Base-by-base conservation (phyloP, 1,140 invertebrate species). In the Chrysomallon squamiferum region DNA sequence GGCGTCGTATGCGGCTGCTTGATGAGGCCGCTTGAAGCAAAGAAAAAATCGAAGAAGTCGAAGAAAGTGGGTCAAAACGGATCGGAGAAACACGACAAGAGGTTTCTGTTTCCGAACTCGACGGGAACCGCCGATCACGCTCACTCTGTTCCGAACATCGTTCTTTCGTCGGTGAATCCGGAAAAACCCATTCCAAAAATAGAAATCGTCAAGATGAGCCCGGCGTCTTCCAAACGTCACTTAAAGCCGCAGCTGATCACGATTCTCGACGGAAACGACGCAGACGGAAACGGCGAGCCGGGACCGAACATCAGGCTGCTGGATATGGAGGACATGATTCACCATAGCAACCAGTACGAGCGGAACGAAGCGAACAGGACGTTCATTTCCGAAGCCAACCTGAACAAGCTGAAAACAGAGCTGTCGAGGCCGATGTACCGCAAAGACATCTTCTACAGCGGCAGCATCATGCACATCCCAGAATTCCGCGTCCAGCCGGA, bases 371-470 rank as follows among this genome's bases (percentile, higher is more conserved):
- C 22, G 22, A 30, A 54, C 22, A 11, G 22, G 13, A 54, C 50
- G 15, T 54, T 54, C 29, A 54, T 72, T 20, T 72, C 71, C 3
- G 71, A 72, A 32, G 58, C 59, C 5, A 32, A 69, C 25, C 9
- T 72, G 5, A 68, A 66, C 50, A 66, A 66, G 35, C 56, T 72
- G 11, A 54, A 72, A 45, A 70, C 71, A 27, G 82, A 85, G n/a
- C 71, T 95, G 84, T 91, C 96, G 22, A 89, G 95, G 18, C 96
- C 96, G 3, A 85, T 99, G 82, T 96, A 95, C 1, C 88, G 95
- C 38, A 97, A 97, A 85, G 96, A 98, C 85, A 96, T 98, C 72
- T 33, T 66, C 87, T 98, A 97, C 86, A 94, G 94, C 11, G 96
- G 96, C n/a, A 95, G 93, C 27, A 91, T 97, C 11, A 88, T 92